phyloP scores from a whole-genome alignment of 2,888 invertebrate genomes.

The Stenoptilia bipunctidactyla region DNA sequence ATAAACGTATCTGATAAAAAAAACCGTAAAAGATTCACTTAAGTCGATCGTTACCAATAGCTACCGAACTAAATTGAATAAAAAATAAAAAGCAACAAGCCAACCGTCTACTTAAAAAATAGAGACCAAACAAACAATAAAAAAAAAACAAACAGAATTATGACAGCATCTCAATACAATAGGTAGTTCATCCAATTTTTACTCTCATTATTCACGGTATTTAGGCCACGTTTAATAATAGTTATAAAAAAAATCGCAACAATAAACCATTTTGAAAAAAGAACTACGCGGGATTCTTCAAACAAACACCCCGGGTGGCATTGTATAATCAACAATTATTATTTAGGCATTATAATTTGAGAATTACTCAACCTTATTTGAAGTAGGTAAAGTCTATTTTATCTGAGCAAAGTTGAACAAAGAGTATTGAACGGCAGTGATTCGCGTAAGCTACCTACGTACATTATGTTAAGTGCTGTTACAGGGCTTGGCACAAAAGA shows the following conservation, averaged over 20 bases:
- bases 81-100: no score
- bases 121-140: conserved; percentile 1
- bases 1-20: no score
- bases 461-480: neutral
- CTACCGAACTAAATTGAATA: no score
- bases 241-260: conserved; percentile 27
- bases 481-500: conserved; percentile 1
- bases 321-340: conserved; percentile 3
- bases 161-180: conserved; percentile 22
- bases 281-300: conserved; percentile 28
- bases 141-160: conserved; percentile 19
- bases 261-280: conserved; percentile 14
- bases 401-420: no score
- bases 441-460: conserved; percentile 13
- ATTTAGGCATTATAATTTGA: no score
- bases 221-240: conserved; percentile 30
- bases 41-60: no score
- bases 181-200: conserved; percentile 42
- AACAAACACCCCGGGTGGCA: conserved; percentile 42
- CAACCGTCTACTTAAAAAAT: no score
- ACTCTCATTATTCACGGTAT: conserved; percentile 38
- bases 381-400: no score
- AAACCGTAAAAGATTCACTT: no score
- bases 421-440: conserved; percentile 7
- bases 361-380: no score